A percentile compares a stretch with the other conserved stretches of the same genome.
These are phyloP conservation scores for Anoplophora glabripennis DNA, from an alignment of 1,140 invertebrate species.

Conservation along the genomic window DNA sequence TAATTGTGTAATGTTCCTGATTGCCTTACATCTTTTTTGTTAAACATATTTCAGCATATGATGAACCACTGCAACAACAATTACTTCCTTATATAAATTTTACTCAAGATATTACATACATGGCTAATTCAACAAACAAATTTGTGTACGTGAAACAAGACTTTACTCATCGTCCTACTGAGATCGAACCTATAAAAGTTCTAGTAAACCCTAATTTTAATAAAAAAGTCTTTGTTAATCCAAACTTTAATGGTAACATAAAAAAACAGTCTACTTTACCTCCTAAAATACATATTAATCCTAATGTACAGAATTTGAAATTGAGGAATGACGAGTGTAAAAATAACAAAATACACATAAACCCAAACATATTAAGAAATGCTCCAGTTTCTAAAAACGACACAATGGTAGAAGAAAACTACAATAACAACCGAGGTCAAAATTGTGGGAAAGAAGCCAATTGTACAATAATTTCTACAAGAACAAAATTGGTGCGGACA, in stretches of 20 bases:
- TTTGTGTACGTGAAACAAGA: constrained; percentile 35
- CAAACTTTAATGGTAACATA: constrained; percentile 30
- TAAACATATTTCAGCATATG: neutral
- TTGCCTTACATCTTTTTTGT: neutral
- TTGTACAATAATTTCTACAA: constrained; percentile 29
- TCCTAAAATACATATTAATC: constrained; percentile 30
- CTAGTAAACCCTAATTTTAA: constrained; percentile 44
- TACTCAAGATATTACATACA: too few species aligned
- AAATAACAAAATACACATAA: constrained; percentile 27
- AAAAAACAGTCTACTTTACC: neutral
- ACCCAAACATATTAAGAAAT: constrained; percentile 31
- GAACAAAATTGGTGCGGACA: constrained; percentile 32
- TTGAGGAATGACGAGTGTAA: neutral
- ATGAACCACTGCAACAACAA: neutral
- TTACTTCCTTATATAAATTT: neutral
- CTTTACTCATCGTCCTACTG: constrained; percentile 7
- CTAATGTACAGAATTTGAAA: constrained; percentile 14
- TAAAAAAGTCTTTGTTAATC: constrained; percentile 42
- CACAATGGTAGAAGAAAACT: constrained; percentile 8
- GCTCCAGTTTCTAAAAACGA: constrained; percentile 11
- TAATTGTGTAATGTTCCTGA: constrained; percentile 4
- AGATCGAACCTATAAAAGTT: constrained; percentile 26
- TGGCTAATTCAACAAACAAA: constrained; percentile 1
- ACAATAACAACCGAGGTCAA: constrained; percentile 11
- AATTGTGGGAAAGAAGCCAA: constrained; percentile 8